These are phyloP conservation scores for Argyrosomus regius DNA, from an alignment of 2,797 vertebrate genomes.

Conservation along the genomic window DNA sequence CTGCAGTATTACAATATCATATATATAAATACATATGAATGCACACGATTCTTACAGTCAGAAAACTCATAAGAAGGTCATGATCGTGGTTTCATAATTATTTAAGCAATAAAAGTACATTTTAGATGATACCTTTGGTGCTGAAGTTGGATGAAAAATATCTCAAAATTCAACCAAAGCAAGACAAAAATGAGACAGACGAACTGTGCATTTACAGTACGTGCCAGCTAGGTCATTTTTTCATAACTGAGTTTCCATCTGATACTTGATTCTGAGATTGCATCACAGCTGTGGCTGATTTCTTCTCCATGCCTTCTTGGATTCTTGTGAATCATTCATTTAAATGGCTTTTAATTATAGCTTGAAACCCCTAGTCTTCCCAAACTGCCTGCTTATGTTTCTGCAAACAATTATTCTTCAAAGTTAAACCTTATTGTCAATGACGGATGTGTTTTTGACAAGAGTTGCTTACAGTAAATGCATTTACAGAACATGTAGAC, in stretches of 20 bases:
- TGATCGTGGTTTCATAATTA: background rate
- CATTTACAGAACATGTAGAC: background rate
- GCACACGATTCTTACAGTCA: too few relatives aligned
- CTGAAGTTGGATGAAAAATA: background rate
- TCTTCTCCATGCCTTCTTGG: slow-evolving; percentile 11
- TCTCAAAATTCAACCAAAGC: background rate
- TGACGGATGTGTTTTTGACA: slow-evolving; percentile 18
- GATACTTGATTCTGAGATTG: slow-evolving; percentile 10
- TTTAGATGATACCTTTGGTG: background rate
- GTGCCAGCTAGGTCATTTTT: background rate
- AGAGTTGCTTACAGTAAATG: slow-evolving; percentile 13
- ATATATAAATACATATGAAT: too few relatives aligned
- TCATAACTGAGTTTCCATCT: background rate
- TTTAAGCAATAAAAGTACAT: slow-evolving; percentile 1
- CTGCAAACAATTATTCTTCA: slow-evolving; percentile 61
- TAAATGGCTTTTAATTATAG: slow-evolving; percentile 56
- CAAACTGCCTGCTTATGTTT: slow-evolving; percentile 36
- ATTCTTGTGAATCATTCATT: slow-evolving; percentile 55
- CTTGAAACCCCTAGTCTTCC: slow-evolving; percentile 33
- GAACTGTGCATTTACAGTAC: background rate
- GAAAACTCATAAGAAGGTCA: slow-evolving; percentile 14
- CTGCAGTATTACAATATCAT: slow-evolving; percentile 21
- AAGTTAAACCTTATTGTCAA: slow-evolving; percentile 24
- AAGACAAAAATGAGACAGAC: background rate
- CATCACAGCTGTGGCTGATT: slow-evolving; percentile 37